Conservation (phyloP, 2,113 vertebrate species). For the Cynopterus brachyotis region DNA sequence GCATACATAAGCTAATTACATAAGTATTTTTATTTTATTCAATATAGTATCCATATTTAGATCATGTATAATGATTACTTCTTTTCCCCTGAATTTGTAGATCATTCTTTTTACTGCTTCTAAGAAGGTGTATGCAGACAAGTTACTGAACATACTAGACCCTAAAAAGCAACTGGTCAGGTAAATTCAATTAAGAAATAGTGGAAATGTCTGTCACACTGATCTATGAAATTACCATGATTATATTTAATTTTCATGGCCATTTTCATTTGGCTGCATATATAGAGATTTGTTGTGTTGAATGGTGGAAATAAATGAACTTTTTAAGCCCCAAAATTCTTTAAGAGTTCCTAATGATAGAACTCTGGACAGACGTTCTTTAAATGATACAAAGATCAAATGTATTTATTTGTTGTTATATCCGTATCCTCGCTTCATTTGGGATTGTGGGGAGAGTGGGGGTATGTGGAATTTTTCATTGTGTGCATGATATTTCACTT, state of each 20-base stretch:
- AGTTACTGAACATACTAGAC: constrained; percentile 98
- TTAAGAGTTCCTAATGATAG: constrained; percentile 48
- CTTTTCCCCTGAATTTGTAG: constrained; percentile 83
- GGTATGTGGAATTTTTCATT: background rate
- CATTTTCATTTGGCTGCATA: constrained; percentile 2
- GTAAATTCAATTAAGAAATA: constrained; percentile 81
- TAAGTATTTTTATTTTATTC: background rate
- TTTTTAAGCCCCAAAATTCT: constrained; percentile 48
- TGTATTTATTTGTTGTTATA: background rate
- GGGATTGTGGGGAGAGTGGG: background rate
- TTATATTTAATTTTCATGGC: background rate
- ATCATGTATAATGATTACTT: constrained; percentile 69
- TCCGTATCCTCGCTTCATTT: constrained; percentile 53
- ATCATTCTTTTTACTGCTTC: constrained; percentile 99
- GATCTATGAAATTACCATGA: background rate
- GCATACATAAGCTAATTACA: background rate
- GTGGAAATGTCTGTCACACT: constrained; percentile 57
- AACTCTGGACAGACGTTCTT: constrained; percentile 61
- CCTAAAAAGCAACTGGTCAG: constrained; percentile 99
- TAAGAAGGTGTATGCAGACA: constrained; percentile 99
- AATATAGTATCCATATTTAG: constrained; percentile 6
- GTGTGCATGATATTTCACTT: constrained; percentile 28
- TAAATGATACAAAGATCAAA: constrained; percentile 46
- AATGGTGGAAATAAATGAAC: constrained; percentile 35
- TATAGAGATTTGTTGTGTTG: constrained; percentile 28